Base-by-base conservation (phyloP, 2,888 invertebrate genomes). In the Agrotis segetum region DNA sequence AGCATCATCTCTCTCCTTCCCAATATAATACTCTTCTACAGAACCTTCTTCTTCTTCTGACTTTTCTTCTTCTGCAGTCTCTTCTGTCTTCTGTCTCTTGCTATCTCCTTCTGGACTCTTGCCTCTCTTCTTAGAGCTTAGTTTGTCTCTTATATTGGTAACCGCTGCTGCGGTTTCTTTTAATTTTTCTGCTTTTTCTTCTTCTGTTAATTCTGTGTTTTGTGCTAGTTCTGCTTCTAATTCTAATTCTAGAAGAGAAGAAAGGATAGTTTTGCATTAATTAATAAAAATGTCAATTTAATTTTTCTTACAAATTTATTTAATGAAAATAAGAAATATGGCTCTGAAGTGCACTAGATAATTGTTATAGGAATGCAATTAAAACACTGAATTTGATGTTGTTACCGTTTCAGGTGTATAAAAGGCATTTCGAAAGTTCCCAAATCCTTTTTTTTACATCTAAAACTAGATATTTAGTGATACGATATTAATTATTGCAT, bases 1-100 rank as follows among this genome's bases (percentile, higher is more conserved):
- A 82, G 96, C 97, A 24, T 97, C 95, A 81, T 96, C 95, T 85
- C 96, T 96, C 71, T 97, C 97, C 83, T 97, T 97, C 53, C 98
- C 97, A 40, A 97, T 92, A 84, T 97, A 97, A 92, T 97, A 97
- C 75, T 97, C 96, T 70, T 96, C 97, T 13, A 16, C 76, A 14
- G 71, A 66, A 60, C 56, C 70, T 7, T 66, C 96, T 86, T 92
- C 93, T 53, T 88, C 89, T 61, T 72, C 79, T 53, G 63, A 47
- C 2, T 56, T 56, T 13, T 84, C 85, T 50, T 88, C 85, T 52
- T 85, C 86, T 60, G 87, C 85, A 46, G 86, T 86, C n/a, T 91
- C 84, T 77, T 91, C 85, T 34, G 60, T 72, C 50, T 79, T 85
- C 60, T 81, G 75, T 50, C 83, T 91, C 77, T 93, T 96, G 49